Evolutionary conservation across 2,888 invertebrate species (phyloP).

Genomic region (Chloroclysta siterata): DNA sequence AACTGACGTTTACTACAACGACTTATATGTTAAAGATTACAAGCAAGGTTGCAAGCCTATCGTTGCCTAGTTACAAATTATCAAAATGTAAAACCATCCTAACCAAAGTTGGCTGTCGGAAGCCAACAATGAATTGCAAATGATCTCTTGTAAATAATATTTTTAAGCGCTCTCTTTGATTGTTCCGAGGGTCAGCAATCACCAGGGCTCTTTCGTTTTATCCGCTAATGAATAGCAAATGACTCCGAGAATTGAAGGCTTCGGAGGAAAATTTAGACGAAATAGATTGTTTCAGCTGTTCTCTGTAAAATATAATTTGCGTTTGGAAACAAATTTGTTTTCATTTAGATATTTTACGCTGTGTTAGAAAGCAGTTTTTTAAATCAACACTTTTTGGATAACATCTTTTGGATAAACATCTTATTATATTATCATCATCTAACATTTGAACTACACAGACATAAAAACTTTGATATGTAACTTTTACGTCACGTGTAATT

Average conservation of each 20-base stretch:
- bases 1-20: no score
- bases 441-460: no score
- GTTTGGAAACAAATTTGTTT: not conserved
- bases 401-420: no score
- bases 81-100: conserved; percentile 10
- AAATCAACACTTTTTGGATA: no score
- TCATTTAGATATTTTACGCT: not conserved
- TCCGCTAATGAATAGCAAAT: conserved; percentile 42
- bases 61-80: no score
- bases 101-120: conserved; percentile 51
- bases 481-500: no score
- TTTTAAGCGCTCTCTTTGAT: conserved; percentile 47
- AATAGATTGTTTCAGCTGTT: conserved; percentile 4
- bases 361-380: no score
- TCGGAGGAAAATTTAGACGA: conserved; percentile 24
- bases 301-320: not conserved
- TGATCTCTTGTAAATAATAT: conserved; percentile 57
- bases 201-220: conserved; percentile 41
- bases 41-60: no score
- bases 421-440: no score
- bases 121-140: conserved; percentile 65
- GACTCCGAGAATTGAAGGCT: conserved; percentile 27
- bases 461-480: no score
- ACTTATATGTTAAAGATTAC: no score
- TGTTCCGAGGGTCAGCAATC: conserved; percentile 46